These are phyloP conservation scores for Phaetusa simplex DNA, from an alignment of 2,113 vertebrate genomes.

Conservation along the genomic window DNA sequence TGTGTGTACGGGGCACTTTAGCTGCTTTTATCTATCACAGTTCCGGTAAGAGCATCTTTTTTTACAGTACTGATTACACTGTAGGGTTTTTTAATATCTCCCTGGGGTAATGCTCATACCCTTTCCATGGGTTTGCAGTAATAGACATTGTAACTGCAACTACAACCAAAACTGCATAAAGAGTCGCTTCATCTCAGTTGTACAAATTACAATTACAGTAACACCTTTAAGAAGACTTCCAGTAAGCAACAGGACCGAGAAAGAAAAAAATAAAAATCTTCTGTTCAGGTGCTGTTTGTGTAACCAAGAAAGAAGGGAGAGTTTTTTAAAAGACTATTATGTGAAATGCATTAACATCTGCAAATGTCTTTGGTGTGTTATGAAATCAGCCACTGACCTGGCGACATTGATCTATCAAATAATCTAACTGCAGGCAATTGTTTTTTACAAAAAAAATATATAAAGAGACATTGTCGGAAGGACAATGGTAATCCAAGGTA, in stretches of 20 bases:
- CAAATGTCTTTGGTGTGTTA: neutral
- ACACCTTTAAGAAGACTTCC: neutral
- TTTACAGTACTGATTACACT: neutral
- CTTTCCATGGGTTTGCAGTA: neutral
- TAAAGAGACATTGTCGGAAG: neutral
- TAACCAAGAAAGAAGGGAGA: neutral
- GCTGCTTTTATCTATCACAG: neutral
- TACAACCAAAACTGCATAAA: neutral
- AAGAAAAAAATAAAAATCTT: neutral
- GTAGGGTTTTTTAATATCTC: accelerated
- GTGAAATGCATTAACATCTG: neutral
- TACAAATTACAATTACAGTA: neutral
- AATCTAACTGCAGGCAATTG: neutral
- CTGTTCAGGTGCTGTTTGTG: neutral
- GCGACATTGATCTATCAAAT: neutral
- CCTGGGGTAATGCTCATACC: neutral
- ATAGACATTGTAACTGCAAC: neutral
- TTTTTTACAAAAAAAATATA: neutral
- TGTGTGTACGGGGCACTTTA: neutral
- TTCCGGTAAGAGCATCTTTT: neutral
- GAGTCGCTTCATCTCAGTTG: neutral
- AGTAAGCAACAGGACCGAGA: neutral
- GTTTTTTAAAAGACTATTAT: neutral
- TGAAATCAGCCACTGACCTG: neutral
- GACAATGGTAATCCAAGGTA: neutral